A percentile compares a stretch with the other conserved stretches of the same genome.
phyloP scores from a whole-genome alignment of 2,113 vertebrate species.

The Xiphophorus hellerii region DNA sequence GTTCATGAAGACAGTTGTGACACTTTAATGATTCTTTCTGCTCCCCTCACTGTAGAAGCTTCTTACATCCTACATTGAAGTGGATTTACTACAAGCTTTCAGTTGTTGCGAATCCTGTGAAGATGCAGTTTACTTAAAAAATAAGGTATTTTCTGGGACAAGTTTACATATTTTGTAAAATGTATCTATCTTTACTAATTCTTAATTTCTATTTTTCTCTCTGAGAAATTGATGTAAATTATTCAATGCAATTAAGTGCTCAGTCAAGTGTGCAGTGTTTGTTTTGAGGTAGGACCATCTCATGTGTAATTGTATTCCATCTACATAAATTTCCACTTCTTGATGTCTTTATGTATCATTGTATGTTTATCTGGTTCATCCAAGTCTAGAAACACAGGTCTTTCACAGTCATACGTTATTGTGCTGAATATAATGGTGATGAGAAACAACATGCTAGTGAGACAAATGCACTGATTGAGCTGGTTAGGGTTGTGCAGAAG shows the following conservation, averaged over 20 bases:
- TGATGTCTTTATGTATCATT: background rate
- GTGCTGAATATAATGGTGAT: background rate
- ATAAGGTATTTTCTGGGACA: too few relatives aligned
- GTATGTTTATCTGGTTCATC: conserved; percentile 3
- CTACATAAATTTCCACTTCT: conserved; percentile 22
- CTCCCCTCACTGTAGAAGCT: too few relatives aligned
- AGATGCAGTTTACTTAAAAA: too few relatives aligned
- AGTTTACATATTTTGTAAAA: too few relatives aligned
- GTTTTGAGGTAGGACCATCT: conserved; percentile 12
- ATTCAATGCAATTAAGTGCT: conserved; percentile 21
- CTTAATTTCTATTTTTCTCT: background rate
- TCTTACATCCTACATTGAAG: too few relatives aligned
- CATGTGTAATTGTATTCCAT: conserved; percentile 16
- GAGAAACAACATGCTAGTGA: background rate
- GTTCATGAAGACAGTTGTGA: too few relatives aligned
- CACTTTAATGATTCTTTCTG: too few relatives aligned
- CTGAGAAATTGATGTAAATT: background rate
- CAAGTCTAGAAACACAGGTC: background rate
- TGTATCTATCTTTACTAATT: background rate
- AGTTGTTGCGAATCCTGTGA: too few relatives aligned
- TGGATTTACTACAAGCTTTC: too few relatives aligned
- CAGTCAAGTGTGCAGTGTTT: conserved; percentile 16
- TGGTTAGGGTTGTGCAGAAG: background rate
- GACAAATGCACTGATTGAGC: conserved; percentile 24
- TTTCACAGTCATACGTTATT: background rate